Conservation (phyloP, 2,113 vertebrate genomes). For the Setophaga coronata region DNA sequence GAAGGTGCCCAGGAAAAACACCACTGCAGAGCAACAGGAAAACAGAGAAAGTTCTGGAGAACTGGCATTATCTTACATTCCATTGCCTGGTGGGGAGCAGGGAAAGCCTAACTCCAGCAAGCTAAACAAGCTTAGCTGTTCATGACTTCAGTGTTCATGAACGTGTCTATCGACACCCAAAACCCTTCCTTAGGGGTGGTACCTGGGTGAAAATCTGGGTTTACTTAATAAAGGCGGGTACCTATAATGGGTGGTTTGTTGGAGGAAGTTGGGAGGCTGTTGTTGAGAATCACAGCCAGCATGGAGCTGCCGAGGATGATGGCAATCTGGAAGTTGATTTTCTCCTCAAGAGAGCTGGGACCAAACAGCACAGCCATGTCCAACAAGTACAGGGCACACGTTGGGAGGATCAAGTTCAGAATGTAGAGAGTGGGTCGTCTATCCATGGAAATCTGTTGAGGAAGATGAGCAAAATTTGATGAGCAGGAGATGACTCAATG, state of each 20-base stretch:
- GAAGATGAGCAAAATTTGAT: not conserved
- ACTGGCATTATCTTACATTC: not conserved
- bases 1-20: constrained; percentile 71
- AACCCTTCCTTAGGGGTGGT: not conserved
- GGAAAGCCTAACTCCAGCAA: not conserved
- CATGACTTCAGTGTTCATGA: not conserved
- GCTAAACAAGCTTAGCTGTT: not conserved
- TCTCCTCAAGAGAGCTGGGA: constrained; percentile 66
- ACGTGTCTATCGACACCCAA: fast-evolving
- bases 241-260: constrained; percentile 72
- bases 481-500: not conserved
- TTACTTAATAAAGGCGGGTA: not conserved
- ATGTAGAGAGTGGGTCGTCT: constrained; percentile 77
- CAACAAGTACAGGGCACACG: constrained; percentile 72
- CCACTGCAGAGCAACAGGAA: constrained; percentile 28
- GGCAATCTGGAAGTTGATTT: constrained; percentile 80
- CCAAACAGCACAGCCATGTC: constrained; percentile 78
- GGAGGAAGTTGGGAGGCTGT: constrained; percentile 81
- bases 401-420: constrained; percentile 77
- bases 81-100: not conserved
- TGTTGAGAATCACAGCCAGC: constrained; percentile 79
- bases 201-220: not conserved
- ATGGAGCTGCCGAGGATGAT: constrained; percentile 81
- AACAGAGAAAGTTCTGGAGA: not conserved
- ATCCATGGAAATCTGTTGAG: constrained; percentile 65